Percentiles rank a stretch among this genome's conserved stretches.
Conservation (phyloP, 2,113 vertebrate species). For the Xyrauchen texanus region DNA sequence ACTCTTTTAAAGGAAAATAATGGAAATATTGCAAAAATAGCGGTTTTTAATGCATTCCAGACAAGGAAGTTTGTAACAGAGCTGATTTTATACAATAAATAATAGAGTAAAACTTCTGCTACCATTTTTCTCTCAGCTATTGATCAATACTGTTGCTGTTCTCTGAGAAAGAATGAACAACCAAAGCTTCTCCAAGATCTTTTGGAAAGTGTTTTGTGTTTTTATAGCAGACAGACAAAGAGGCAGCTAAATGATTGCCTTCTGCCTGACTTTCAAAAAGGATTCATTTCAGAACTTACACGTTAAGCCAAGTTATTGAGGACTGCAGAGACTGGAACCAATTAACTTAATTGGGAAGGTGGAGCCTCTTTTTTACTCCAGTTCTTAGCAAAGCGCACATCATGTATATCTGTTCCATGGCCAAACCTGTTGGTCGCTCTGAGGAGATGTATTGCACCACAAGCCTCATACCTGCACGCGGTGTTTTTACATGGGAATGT, state of each 20-base stretch:
- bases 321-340: constrained; percentile 44
- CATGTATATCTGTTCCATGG: constrained; percentile 11
- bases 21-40: too few species aligned
- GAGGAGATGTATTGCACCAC: constrained; percentile 56
- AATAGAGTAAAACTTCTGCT: too few species aligned
- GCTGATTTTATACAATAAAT: too few species aligned
- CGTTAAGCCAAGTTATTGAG: constrained; percentile 25
- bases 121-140: too few species aligned
- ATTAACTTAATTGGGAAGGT: constrained; percentile 58
- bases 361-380: constrained; percentile 33
- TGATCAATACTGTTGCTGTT: too few species aligned
- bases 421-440: background rate
- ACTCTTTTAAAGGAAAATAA: too few species aligned
- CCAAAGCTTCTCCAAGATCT: too few species aligned
- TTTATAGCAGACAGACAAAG: too few species aligned
- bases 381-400: constrained; percentile 1
- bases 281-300: constrained; percentile 37
- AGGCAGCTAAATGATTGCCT: constrained; percentile 11
- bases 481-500: constrained; percentile 55
- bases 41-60: too few species aligned
- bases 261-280: constrained; percentile 28
- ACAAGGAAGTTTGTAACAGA: too few species aligned
- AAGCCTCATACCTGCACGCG: constrained; percentile 53
- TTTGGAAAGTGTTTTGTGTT: too few species aligned
- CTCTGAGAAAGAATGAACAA: too few species aligned